Conservation (phyloP, 2,888 invertebrate species). For the Halocaridina rubra region DNA sequence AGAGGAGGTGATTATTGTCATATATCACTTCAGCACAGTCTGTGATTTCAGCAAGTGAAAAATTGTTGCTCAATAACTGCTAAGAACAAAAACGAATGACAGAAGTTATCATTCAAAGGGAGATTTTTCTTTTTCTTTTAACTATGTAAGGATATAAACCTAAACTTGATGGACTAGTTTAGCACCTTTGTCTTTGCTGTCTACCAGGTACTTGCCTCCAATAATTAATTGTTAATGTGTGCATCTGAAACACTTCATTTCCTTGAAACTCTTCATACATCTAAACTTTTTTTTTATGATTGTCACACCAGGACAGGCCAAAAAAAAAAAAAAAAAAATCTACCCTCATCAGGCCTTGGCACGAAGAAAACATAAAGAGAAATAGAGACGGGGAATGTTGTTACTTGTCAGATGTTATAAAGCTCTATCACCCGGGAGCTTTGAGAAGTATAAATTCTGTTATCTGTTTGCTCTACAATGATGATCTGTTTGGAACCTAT, state of each 20-base stretch:
- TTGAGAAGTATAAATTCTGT: background rate
- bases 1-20: background rate
- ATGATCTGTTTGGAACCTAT: background rate
- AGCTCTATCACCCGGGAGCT: no score
- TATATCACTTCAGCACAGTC: background rate
- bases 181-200: no score
- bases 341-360: no score
- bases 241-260: background rate
- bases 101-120: background rate
- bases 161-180: background rate
- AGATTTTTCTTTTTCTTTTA: background rate
- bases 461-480: background rate
- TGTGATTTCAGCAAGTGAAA: constrained; percentile 23
- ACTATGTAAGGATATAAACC: background rate
- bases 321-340: no score
- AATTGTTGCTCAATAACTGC: constrained; percentile 37
- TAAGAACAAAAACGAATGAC: background rate
- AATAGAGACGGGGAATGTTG: no score
- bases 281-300: background rate
- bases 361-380: no score
- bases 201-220: background rate
- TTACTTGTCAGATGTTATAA: background rate
- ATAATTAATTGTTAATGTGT: background rate
- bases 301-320: no score
- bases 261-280: background rate